These are phyloP conservation scores for Betta splendens DNA, from an alignment of 2,797 vertebrate species.

Conservation along the genomic window DNA sequence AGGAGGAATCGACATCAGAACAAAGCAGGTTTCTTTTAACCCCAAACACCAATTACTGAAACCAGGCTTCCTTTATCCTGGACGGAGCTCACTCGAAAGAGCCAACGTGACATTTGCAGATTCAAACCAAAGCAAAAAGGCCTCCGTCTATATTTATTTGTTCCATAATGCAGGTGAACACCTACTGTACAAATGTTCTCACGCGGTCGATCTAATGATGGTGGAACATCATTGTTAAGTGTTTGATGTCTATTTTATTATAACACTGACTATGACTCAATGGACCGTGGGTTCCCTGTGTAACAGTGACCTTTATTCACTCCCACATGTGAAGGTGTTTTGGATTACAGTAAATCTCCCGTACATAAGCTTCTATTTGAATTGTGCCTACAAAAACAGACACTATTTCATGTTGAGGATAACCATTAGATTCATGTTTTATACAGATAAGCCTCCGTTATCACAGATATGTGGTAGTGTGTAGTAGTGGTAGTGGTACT, in stretches of 20 bases:
- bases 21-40: too few relatives aligned
- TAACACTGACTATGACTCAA: slow-evolving; percentile 26
- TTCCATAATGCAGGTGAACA: too few relatives aligned
- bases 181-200: slow-evolving; percentile 3
- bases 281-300: slow-evolving; percentile 21
- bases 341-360: slow-evolving; percentile 14
- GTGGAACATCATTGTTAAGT: slow-evolving; percentile 14
- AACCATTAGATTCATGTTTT: background rate
- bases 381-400: background rate
- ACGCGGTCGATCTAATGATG: slow-evolving; percentile 7
- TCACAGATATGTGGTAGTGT: too few relatives aligned
- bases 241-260: background rate
- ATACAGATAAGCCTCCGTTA: background rate
- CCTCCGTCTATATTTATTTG: too few relatives aligned
- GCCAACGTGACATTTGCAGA: too few relatives aligned
- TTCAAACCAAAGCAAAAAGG: too few relatives aligned
- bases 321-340: slow-evolving; percentile 24
- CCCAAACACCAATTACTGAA: too few relatives aligned
- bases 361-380: slow-evolving; percentile 13
- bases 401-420: background rate
- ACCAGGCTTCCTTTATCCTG: too few relatives aligned
- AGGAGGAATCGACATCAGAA: too few relatives aligned
- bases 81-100: too few relatives aligned
- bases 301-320: slow-evolving; percentile 32
- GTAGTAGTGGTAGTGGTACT: background rate